These are phyloP conservation scores for Cyaniris semiargus DNA, from an alignment of 2,888 invertebrate species.

Conservation along the genomic window DNA sequence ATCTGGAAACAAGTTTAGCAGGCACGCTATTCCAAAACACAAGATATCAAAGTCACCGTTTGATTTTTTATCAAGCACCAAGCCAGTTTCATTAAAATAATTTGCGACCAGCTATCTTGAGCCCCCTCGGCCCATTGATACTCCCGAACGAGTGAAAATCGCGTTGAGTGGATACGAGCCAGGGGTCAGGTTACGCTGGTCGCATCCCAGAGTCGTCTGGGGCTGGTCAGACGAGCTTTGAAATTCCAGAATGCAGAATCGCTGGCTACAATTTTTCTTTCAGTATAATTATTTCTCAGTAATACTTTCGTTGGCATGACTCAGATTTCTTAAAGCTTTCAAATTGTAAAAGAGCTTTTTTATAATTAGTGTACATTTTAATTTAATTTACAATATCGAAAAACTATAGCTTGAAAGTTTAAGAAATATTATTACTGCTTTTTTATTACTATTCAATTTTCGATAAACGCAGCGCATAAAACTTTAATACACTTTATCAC, in stretches of 20 bases:
- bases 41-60: conserved; percentile 32
- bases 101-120: conserved; percentile 38
- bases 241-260: conserved; percentile 71
- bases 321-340: neutral
- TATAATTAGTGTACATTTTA: neutral
- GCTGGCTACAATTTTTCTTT: conserved; percentile 57
- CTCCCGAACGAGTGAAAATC: conserved; percentile 29
- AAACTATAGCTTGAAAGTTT: no score
- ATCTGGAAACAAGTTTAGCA: conserved; percentile 16
- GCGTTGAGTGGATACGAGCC: conserved; percentile 34
- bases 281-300: conserved; percentile 32
- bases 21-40: conserved; percentile 21
- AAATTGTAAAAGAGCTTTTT: neutral
- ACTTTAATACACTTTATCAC: no score
- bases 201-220: conserved; percentile 43
- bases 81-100: conserved; percentile 43
- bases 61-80: conserved; percentile 40
- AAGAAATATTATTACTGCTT: no score
- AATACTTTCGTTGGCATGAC: conserved; percentile 5
- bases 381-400: no score
- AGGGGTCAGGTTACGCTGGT: conserved; percentile 49
- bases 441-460: neutral
- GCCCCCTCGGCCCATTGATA: conserved; percentile 37
- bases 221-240: conserved; percentile 70
- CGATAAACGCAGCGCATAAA: neutral